Evolutionary conservation across 2,888 invertebrate genomes (phyloP).

Genomic region (Eristalis tenax): DNA sequence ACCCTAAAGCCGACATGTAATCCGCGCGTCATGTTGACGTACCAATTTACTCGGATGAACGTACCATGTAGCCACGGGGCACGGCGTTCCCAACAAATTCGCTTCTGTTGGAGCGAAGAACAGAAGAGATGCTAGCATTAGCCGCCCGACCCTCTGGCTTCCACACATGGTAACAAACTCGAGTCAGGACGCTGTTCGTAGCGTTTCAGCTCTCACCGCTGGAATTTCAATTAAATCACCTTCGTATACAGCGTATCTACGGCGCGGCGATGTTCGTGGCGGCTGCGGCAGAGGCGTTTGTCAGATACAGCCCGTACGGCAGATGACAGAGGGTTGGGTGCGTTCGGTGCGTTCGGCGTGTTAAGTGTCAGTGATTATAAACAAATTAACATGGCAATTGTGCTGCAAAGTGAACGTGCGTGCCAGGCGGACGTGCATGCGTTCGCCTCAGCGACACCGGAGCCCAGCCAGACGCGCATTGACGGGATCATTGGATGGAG

Average conservation of each 20-base stretch:
- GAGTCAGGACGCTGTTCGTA: conserved; percentile 10
- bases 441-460: conserved; percentile 26
- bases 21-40: too few species aligned
- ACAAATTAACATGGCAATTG: conserved; percentile 71
- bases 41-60: too few species aligned
- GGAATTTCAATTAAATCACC: conserved; percentile 68
- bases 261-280: too few species aligned
- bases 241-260: conserved; percentile 3
- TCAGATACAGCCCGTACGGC: background rate
- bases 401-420: conserved; percentile 57
- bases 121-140: conserved; percentile 16
- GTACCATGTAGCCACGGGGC: too few species aligned
- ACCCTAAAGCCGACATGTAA: too few species aligned
- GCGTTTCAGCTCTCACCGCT: conserved; percentile 51
- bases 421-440: conserved; percentile 42
- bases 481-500: conserved; percentile 2
- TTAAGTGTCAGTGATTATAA: conserved; percentile 72
- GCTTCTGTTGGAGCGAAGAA: too few species aligned
- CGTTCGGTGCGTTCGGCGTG: conserved; percentile 51
- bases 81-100: too few species aligned
- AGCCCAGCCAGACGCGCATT: conserved; percentile 6
- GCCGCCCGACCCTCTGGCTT: background rate
- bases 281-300: conserved; percentile 1
- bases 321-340: conserved; percentile 31
- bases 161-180: conserved; percentile 29